Percentiles rank a stretch among this genome's conserved stretches.
phyloP scores from a whole-genome alignment of 1,140 invertebrate species.

The Bombus superbus region DNA sequence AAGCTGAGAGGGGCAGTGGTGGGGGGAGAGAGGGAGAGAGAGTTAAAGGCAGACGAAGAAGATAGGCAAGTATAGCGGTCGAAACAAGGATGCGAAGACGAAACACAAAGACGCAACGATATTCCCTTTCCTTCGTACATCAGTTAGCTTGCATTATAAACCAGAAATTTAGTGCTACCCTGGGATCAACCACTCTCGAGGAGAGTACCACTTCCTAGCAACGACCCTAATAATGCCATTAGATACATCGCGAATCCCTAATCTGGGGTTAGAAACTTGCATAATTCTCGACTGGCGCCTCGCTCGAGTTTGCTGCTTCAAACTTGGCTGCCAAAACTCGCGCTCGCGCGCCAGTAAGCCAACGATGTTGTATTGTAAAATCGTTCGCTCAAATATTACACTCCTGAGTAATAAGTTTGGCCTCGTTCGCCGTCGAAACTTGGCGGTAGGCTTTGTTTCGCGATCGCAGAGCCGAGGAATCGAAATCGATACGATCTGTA shows the following conservation, averaged over 20 bases:
- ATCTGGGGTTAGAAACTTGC: constrained; percentile 78
- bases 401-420: constrained; percentile 11
- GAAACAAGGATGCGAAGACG: background rate
- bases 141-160: constrained; percentile 74
- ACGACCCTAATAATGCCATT: constrained; percentile 80
- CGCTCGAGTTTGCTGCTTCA: constrained; percentile 42
- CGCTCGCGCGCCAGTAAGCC: background rate
- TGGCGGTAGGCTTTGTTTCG: background rate
- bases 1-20: background rate
- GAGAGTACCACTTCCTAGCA: constrained; percentile 74
- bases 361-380: constrained; percentile 20
- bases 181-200: constrained; percentile 76
- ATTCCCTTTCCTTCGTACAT: constrained; percentile 67
- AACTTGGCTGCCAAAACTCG: constrained; percentile 51
- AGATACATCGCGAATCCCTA: constrained; percentile 77
- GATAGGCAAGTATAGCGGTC: constrained; percentile 8
- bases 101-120: constrained; percentile 52
- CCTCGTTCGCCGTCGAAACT: background rate
- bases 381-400: constrained; percentile 41
- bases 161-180: constrained; percentile 77
- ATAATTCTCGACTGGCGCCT: constrained; percentile 63
- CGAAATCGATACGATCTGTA: background rate
- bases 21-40: background rate
- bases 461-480: background rate
- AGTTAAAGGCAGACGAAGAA: background rate